Evolutionary conservation across 2,797 vertebrate species (phyloP).

Genomic region (Distichodus sexfasciatus): DNA sequence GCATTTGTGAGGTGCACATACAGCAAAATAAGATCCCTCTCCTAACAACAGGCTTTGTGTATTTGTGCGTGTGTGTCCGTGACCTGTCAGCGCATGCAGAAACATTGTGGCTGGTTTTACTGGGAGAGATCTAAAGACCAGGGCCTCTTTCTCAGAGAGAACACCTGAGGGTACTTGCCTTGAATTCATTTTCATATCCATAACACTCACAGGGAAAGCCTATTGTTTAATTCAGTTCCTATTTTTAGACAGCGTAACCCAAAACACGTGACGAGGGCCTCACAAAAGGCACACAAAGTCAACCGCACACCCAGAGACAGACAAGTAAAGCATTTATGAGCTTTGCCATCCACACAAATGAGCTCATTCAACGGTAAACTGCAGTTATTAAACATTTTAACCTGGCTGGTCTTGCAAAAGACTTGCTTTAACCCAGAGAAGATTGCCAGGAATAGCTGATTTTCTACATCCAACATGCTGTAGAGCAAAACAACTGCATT

Average conservation of each 20-base stretch:
- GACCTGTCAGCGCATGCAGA: slow-evolving; percentile 31
- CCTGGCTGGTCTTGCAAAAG: too few species aligned
- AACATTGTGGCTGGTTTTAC: background rate
- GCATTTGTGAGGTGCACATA: too few species aligned
- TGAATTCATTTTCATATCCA: background rate
- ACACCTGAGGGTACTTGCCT: background rate
- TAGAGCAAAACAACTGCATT: too few species aligned
- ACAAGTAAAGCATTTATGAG: background rate
- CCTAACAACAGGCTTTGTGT: background rate
- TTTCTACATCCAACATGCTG: too few species aligned
- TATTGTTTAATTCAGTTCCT: slow-evolving; percentile 5
- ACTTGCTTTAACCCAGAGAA: too few species aligned
- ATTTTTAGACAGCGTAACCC: background rate
- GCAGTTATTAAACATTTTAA: background rate
- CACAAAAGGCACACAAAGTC: background rate
- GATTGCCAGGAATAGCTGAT: too few species aligned
- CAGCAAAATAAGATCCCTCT: slow-evolving; percentile 5
- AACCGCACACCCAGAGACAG: background rate
- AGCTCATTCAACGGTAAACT: background rate
- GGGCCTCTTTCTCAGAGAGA: background rate
- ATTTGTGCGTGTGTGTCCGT: slow-evolving; percentile 1
- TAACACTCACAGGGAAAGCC: background rate
- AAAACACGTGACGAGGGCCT: background rate
- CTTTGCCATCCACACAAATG: background rate
- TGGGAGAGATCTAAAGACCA: background rate